Evolutionary conservation across 2,797 vertebrate species (phyloP).

Genomic region (Atherinosoma microstoma): DNA sequence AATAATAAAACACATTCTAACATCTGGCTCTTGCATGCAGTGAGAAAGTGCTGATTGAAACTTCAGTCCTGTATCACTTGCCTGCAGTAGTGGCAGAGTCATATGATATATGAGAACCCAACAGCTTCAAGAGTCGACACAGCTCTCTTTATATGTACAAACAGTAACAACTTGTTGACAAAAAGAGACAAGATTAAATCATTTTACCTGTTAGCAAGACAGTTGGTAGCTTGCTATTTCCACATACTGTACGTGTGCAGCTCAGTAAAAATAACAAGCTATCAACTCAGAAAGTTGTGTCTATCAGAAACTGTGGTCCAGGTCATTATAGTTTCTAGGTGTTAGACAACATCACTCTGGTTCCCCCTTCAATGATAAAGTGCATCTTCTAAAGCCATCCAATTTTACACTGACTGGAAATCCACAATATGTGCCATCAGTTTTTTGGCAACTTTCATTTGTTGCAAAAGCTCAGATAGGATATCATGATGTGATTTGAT

Average conservation of each 20-base stretch:
- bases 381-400: background rate
- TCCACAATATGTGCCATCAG: background rate
- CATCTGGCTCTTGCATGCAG: no score
- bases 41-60: no score
- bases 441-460: background rate
- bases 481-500: background rate
- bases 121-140: background rate
- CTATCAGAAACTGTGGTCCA: background rate
- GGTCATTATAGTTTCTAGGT: background rate
- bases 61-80: no score
- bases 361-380: background rate
- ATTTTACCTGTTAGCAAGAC: background rate
- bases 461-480: background rate
- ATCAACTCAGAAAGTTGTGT: background rate
- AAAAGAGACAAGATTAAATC: background rate
- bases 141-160: background rate
- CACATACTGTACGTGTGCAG: no score
- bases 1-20: no score
- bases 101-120: background rate
- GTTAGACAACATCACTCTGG: no score
- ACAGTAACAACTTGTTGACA: background rate
- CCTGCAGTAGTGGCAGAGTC: no score
- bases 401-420: background rate
- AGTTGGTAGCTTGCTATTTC: no score
- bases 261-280: no score